A percentile compares a stretch with the other conserved stretches of the same genome.
phyloP scores from a whole-genome alignment of 2,797 vertebrate genomes.

The Smutsia gigantea region DNA sequence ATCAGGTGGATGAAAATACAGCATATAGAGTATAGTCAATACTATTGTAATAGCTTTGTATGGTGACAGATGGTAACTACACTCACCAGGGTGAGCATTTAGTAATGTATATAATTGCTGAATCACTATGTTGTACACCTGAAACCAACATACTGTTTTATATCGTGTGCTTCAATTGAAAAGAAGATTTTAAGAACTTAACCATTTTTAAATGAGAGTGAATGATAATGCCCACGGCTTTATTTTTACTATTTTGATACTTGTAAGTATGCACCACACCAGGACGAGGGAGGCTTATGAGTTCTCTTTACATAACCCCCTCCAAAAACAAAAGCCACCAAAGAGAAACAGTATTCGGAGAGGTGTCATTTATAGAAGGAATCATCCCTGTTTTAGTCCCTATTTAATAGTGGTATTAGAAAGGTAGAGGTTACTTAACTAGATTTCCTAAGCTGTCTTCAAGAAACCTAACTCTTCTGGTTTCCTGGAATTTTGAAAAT shows the following conservation, averaged over 20 bases:
- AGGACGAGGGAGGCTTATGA: not conserved
- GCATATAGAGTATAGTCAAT: too few species aligned
- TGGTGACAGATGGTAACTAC: too few species aligned
- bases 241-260: not conserved
- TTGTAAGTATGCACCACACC: rapidly evolving
- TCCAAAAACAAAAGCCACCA: too few species aligned
- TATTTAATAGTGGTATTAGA: not conserved
- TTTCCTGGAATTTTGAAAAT: not conserved
- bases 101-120: too few species aligned
- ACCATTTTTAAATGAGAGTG: not conserved
- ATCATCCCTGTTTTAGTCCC: not conserved
- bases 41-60: too few species aligned
- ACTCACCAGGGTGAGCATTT: too few species aligned
- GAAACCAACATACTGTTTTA: too few species aligned
- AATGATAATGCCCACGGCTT: not conserved
- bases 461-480: not conserved
- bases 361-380: not conserved
- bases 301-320: not conserved
- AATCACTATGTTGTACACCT: too few species aligned
- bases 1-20: too few species aligned
- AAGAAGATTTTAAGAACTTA: not conserved
- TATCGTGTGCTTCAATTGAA: too few species aligned
- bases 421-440: not conserved
- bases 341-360: not conserved
- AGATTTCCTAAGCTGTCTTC: not conserved